Conservation (phyloP, 2,113 vertebrate genomes). For the Pedetes capensis region DNA sequence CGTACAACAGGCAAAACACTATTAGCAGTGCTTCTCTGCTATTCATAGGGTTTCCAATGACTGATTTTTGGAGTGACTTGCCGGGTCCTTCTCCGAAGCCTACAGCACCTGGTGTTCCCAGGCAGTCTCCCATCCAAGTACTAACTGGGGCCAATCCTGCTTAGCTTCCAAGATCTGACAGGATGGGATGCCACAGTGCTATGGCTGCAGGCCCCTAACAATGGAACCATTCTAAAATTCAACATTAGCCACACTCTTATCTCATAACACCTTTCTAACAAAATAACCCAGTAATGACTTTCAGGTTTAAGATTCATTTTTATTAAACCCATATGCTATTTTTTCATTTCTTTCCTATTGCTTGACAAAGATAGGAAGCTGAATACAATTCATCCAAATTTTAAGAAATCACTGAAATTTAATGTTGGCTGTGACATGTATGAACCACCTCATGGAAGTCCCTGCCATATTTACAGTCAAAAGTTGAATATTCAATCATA, state of each 20-base stretch:
- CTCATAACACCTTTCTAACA: slow-evolving; percentile 14
- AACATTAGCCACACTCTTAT: slow-evolving; percentile 17
- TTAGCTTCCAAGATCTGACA: no score
- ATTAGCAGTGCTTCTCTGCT: no score
- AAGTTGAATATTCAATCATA: slow-evolving; percentile 44
- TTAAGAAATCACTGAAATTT: slow-evolving; percentile 46
- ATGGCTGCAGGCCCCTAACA: no score
- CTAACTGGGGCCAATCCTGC: no score
- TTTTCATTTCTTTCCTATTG: background rate
- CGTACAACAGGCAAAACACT: no score
- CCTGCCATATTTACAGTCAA: background rate
- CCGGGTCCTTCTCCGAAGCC: no score
- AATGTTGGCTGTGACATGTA: background rate
- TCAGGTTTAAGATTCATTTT: background rate
- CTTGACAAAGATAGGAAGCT: slow-evolving; percentile 30
- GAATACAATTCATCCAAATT: slow-evolving; percentile 21
- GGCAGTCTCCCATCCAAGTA: no score
- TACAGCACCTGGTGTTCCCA: no score
- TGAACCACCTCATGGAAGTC: background rate
- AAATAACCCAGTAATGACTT: slow-evolving; percentile 21
- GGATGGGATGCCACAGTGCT: no score
- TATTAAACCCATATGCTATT: slow-evolving; percentile 1
- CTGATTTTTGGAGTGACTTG: no score
- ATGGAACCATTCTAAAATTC: background rate
- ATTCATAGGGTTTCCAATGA: no score